These are phyloP conservation scores for Ernsta delagoae DNA, from an alignment of 2,888 invertebrate genomes.

Conservation along the genomic window DNA sequence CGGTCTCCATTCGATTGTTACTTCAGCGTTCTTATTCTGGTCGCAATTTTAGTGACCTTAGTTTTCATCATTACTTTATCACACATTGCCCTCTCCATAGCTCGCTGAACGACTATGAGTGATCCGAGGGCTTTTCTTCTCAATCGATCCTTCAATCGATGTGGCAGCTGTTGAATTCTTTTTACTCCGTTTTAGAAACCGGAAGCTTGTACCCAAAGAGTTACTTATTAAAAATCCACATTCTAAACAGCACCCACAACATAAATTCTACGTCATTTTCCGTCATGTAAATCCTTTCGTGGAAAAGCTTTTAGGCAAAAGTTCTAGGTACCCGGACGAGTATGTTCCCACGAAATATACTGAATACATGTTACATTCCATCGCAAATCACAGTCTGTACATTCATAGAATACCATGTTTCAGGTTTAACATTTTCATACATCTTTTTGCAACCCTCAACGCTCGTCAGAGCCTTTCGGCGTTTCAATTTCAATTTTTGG, in stretches of 20 bases:
- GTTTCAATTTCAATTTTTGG: conserved; percentile 9
- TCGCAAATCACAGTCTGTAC: conserved; percentile 15
- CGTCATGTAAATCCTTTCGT: conserved; percentile 26
- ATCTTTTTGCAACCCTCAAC: background rate
- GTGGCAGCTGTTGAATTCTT: too few relatives aligned
- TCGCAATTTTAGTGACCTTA: too few relatives aligned
- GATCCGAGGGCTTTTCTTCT: too few relatives aligned
- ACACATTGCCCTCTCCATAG: too few relatives aligned
- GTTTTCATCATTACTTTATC: too few relatives aligned
- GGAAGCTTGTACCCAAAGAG: too few relatives aligned
- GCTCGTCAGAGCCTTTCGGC: background rate
- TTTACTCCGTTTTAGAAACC: too few relatives aligned
- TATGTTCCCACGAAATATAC: too few relatives aligned
- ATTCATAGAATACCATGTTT: conserved; percentile 17
- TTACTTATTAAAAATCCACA: background rate
- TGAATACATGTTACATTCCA: conserved; percentile 11
- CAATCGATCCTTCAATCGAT: too few relatives aligned
- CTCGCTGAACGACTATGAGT: too few relatives aligned
- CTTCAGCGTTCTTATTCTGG: too few relatives aligned
- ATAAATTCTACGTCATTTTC: conserved; percentile 18
- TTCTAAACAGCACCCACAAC: background rate
- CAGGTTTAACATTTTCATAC: conserved; percentile 8
- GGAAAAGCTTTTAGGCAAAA: conserved; percentile 27
- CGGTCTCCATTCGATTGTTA: too few relatives aligned
- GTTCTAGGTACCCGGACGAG: background rate